Conservation (phyloP, 2,113 vertebrate genomes). For the Tretioscincus oriximinensis region DNA sequence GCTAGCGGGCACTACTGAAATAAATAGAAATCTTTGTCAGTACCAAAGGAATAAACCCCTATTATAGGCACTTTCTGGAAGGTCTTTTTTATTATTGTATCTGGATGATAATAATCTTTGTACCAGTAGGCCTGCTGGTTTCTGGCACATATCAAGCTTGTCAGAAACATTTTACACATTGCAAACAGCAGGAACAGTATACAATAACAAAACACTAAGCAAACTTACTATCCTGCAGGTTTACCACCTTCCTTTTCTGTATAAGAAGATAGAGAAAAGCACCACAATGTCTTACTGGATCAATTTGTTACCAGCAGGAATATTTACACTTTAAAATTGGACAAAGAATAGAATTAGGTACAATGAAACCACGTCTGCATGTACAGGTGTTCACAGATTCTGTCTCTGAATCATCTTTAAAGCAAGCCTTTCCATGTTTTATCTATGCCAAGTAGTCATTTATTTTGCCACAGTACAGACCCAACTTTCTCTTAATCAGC, state of each 20-base stretch:
- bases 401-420: not conserved
- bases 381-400: not conserved
- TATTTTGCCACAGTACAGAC: too few species aligned
- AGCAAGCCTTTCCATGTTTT: not conserved
- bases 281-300: not conserved
- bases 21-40: constrained; percentile 48
- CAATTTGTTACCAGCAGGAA: not conserved
- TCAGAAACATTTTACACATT: constrained; percentile 58
- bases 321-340: not conserved
- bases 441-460: not conserved
- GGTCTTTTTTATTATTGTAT: constrained; percentile 65
- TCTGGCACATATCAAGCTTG: constrained; percentile 60
- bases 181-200: constrained; percentile 55
- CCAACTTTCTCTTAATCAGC: too few species aligned
- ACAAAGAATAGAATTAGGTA: not conserved
- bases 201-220: constrained; percentile 55
- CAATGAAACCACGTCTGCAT: not conserved
- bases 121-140: constrained; percentile 52
- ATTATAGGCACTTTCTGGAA: constrained; percentile 49
- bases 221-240: constrained; percentile 40
- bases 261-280: constrained; percentile 31
- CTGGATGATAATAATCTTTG: constrained; percentile 62
- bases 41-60: constrained; percentile 47
- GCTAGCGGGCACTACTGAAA: constrained; percentile 57
- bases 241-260: constrained; percentile 26